Base-by-base conservation (phyloP, 1,140 invertebrate genomes). In the Trigoniulus corallinus region DNA sequence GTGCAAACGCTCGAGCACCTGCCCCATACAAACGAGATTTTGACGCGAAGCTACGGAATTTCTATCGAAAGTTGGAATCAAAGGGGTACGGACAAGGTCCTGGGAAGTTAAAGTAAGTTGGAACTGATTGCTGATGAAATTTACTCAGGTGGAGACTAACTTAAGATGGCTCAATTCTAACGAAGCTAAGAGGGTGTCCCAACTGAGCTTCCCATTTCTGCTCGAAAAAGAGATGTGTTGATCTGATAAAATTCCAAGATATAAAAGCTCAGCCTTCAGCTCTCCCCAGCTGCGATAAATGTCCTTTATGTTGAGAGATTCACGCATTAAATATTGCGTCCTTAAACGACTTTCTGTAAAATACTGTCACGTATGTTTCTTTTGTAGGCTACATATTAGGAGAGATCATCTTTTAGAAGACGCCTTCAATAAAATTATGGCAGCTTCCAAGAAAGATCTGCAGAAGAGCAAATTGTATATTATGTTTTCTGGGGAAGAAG, bases 21-120 rank as follows among this genome's bases (percentile, higher is more conserved):
- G 87, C 87, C 42, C 88, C 88, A 0, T 87, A 92, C 60, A 67
- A 67, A 53, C 71, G 89, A 57, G 89, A 95, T 67, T 96, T 96
- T 65, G 91, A 97, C 66, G 85, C 89, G 4, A 97, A 97, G 69
- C 69, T 97, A 40, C 72, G 89, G 39, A 88, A 88, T 52, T 98
- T 98, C 70, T 95, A 96, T 60, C 72, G 85, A 50, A 95, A 95
- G 66, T 70, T 98, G 20, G 91, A 97, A 65, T 86, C 84, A 57
- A 96, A 95, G 71, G 92, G 92, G 46, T 95, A 91, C 62, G 92
- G 91, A 12, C 89, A 95, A 68, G 92, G 92, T 2, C 91, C 92
- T 1, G 83, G 84, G 51, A 96, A 96, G 71, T 74, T 96, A 53
- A 95, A 93, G 88, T 94, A 68, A 78, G 77, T 74, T 27, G 22